These are phyloP conservation scores for Zootoca vivipara DNA, from an alignment of 2,113 vertebrate genomes.

Conservation along the genomic window DNA sequence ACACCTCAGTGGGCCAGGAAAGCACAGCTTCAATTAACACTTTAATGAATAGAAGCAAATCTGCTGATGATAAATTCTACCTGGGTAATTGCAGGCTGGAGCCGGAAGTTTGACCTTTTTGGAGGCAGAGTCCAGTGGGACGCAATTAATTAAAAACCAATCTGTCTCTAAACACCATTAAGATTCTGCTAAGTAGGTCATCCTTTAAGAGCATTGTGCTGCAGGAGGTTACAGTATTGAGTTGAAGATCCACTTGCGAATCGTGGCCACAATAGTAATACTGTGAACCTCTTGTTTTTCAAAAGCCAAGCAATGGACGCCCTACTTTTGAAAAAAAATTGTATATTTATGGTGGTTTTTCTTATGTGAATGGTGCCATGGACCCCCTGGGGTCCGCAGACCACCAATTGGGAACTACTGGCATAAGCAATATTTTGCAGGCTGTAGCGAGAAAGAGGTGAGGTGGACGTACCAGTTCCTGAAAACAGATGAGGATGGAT, in stretches of 20 bases:
- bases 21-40: not conserved
- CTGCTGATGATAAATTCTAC: not conserved
- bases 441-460: not conserved
- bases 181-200: not conserved
- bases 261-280: too few species aligned
- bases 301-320: too few species aligned
- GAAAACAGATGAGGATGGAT: constrained; percentile 4
- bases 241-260: too few species aligned
- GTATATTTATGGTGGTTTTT: too few species aligned
- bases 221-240: too few species aligned
- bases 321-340: too few species aligned
- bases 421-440: not conserved
- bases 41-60: not conserved
- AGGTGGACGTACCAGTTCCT: not conserved
- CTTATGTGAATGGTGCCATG: too few species aligned
- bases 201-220: not conserved
- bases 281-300: too few species aligned
- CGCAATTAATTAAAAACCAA: not conserved
- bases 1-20: not conserved
- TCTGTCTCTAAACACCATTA: not conserved
- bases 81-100: not conserved
- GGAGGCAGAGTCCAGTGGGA: not conserved
- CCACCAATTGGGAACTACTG: too few species aligned
- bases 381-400: too few species aligned
- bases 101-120: not conserved